A percentile compares a stretch with the other conserved stretches of the same genome.
phyloP scores from a whole-genome alignment of 2,888 invertebrate genomes.

The Dromius quadrimaculatus region DNA sequence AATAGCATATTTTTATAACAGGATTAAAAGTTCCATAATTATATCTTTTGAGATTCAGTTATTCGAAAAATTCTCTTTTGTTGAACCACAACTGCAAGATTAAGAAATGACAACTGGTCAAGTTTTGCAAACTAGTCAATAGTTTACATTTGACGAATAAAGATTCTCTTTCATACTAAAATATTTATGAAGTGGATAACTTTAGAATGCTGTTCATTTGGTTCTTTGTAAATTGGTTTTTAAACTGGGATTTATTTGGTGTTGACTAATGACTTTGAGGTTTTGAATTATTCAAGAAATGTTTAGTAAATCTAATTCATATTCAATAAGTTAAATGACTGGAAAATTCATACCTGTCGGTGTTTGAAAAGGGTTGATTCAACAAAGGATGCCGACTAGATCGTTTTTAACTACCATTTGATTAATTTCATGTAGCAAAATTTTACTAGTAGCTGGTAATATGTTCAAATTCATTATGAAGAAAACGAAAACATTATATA shows the following conservation, averaged over 20 bases:
- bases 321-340: slow-evolving; percentile 41
- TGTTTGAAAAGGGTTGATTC: slow-evolving; percentile 36
- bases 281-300: slow-evolving; percentile 36
- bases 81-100: slow-evolving; percentile 38
- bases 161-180: background rate
- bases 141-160: slow-evolving; percentile 15
- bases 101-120: slow-evolving; percentile 28
- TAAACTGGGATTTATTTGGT: slow-evolving; percentile 18
- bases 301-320: slow-evolving; percentile 11
- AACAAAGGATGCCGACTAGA: slow-evolving; percentile 9
- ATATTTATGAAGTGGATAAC: too few species aligned
- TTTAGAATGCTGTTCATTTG: too few species aligned
- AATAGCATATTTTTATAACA: slow-evolving; percentile 50
- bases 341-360: slow-evolving; percentile 42
- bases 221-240: slow-evolving; percentile 33
- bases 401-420: too few species aligned
- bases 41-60: slow-evolving; percentile 28
- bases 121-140: slow-evolving; percentile 29
- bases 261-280: slow-evolving; percentile 27
- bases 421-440: too few species aligned
- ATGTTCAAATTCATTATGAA: too few species aligned
- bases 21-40: slow-evolving; percentile 37
- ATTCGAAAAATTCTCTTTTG: slow-evolving; percentile 33
- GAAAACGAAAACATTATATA: too few species aligned
- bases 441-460: too few species aligned